phyloP scores from a whole-genome alignment of 1,140 invertebrate species.

The Rhysida immarginata region DNA sequence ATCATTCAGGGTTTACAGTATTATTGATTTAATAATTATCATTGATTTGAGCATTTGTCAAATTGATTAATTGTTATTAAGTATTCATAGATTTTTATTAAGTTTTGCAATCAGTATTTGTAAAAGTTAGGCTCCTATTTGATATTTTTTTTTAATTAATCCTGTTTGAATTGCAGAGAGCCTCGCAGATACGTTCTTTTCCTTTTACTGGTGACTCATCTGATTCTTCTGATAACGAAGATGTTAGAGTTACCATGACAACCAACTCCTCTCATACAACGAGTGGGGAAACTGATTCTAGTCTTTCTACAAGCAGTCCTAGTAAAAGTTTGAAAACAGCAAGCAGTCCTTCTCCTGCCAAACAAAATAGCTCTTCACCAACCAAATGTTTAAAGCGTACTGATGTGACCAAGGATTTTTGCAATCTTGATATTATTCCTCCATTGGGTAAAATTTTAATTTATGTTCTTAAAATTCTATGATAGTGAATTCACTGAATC shows the following conservation, averaged over 20 bases:
- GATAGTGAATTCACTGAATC: too few relatives aligned
- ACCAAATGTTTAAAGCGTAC: slow-evolving; percentile 57
- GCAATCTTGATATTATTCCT: too few relatives aligned
- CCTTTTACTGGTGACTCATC: slow-evolving; percentile 90
- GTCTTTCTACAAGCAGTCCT: slow-evolving; percentile 46
- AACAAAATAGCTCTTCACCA: slow-evolving; percentile 57
- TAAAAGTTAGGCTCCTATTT: too few relatives aligned
- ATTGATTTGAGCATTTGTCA: too few relatives aligned
- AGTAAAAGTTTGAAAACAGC: slow-evolving; percentile 56
- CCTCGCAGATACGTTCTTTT: slow-evolving; percentile 86
- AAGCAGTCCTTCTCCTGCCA: slow-evolving; percentile 63
- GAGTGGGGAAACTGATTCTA: slow-evolving; percentile 36
- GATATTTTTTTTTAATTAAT: neutral
- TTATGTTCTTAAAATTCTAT: too few relatives aligned
- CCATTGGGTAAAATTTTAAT: too few relatives aligned
- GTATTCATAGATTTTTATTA: too few relatives aligned
- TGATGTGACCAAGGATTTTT: slow-evolving; percentile 1
- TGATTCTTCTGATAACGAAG: slow-evolving; percentile 83
- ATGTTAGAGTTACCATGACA: slow-evolving; percentile 34
- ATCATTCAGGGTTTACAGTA: too few relatives aligned
- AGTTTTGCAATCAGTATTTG: too few relatives aligned
- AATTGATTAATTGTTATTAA: too few relatives aligned
- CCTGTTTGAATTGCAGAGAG: slow-evolving; percentile 41
- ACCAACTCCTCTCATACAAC: slow-evolving; percentile 28
- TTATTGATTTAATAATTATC: too few relatives aligned